Conservation (phyloP, 1,140 invertebrate genomes). For the Pseudomyrmex pallidus region DNA sequence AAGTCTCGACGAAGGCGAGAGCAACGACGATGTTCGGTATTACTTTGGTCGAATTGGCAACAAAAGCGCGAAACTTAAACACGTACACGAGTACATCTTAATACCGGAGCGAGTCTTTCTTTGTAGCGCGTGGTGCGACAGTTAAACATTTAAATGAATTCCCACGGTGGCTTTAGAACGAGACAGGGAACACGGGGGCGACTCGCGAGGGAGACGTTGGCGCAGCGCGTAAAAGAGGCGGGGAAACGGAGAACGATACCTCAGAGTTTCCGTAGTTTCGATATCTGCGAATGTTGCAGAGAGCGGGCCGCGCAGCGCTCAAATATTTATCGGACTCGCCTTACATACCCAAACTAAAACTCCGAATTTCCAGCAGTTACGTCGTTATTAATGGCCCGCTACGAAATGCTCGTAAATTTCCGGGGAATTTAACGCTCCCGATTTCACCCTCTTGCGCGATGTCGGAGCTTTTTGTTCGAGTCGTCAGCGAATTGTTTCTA, state of each 20-base stretch:
- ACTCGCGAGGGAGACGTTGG: background rate
- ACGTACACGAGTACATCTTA: constrained; percentile 16
- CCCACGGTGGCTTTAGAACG: constrained; percentile 31
- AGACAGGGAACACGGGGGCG: constrained; percentile 14
- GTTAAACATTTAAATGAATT: constrained; percentile 60
- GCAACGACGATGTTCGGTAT: background rate
- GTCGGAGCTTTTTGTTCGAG: background rate
- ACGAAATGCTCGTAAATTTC: constrained; percentile 51
- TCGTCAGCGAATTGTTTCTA: constrained; percentile 27
- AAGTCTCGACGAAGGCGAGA: background rate
- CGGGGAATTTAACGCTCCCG: constrained; percentile 35
- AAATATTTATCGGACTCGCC: constrained; percentile 63
- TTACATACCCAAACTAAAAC: constrained; percentile 57
- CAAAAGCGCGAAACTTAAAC: constrained; percentile 11
- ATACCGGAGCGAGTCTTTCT: constrained; percentile 24
- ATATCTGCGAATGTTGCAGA: constrained; percentile 39
- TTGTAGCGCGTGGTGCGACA: too few relatives aligned
- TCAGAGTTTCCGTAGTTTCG: constrained; percentile 50
- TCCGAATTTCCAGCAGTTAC: constrained; percentile 52
- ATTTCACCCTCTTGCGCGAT: constrained; percentile 6
- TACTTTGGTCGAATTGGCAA: background rate
- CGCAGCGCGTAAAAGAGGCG: background rate
- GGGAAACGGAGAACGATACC: background rate
- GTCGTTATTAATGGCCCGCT: constrained; percentile 53
- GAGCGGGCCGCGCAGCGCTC: background rate